These are phyloP conservation scores for Scomber japonicus DNA, from an alignment of 2,113 vertebrate species.

Conservation along the genomic window DNA sequence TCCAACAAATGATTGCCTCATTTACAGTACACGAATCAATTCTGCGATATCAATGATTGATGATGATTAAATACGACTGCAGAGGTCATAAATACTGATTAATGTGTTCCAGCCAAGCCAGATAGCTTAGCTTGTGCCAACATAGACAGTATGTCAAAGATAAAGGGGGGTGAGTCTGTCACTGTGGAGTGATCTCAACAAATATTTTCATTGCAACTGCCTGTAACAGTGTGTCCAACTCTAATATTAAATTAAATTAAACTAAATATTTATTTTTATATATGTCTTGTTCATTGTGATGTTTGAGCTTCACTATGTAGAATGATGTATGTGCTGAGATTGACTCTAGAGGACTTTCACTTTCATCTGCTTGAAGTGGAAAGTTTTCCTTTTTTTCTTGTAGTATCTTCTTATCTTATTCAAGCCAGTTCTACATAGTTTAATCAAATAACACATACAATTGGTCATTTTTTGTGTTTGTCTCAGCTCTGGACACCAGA, in stretches of 20 bases:
- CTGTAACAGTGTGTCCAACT: background rate
- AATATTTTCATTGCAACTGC: background rate
- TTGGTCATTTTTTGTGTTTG: constrained; percentile 30
- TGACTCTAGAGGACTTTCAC: too few species aligned
- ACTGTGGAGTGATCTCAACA: background rate
- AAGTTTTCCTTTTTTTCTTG: background rate
- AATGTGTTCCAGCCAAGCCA: background rate
- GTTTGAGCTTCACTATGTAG: too few species aligned
- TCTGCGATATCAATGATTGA: background rate
- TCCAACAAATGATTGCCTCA: background rate
- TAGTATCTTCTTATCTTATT: too few species aligned
- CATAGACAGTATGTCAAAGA: background rate
- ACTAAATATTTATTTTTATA: too few species aligned
- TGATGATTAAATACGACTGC: background rate
- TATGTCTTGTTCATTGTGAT: too few species aligned
- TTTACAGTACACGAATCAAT: constrained; percentile 1
- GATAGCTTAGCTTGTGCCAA: constrained; percentile 1
- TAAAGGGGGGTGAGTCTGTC: background rate
- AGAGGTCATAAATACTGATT: constrained; percentile 11
- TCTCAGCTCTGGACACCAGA: constrained; percentile 88
- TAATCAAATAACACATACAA: background rate
- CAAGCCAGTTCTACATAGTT: too few species aligned
- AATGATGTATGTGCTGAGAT: too few species aligned
- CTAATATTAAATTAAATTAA: too few species aligned
- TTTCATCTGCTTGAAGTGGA: too few species aligned